Evolutionary conservation across 2,888 invertebrate genomes (phyloP), one percentile per base, ranked within the genome.

Genomic region (Eurytoma californica): DNA sequence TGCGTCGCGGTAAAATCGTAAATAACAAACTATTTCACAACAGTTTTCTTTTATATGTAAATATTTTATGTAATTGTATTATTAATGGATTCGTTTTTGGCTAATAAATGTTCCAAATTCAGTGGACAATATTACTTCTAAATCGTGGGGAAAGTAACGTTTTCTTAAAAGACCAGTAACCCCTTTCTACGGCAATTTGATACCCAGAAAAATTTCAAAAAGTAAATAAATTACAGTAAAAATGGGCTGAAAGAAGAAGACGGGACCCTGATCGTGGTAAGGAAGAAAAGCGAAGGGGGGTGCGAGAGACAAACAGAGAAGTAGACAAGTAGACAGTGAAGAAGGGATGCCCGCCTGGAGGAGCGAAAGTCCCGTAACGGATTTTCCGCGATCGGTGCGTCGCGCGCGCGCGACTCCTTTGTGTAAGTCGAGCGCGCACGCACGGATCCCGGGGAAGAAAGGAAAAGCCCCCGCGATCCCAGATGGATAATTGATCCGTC

Each of bases 401-500:
- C 28, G 5, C 39, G 16, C 55, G 49, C 24, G 47, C 18, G 24
- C 68, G 14, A 39, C 13, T 39, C 39, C 69, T 75, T 77, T 72
- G 67, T 76, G 58, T 55, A 68, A 49, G 67, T 58, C 13, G 47
- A 68, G 58, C 73, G 49, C 57, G 18, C 30, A 63, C 49, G 20
- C 53, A 30, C 30, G 18, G 3, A 49, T 60, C 2, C 28, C 39
- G 4, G 14, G 9, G 75, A 70, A 75, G 72, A 70, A 76, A 51
- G 67, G 55, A 61, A 47, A 39, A 30, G n/a, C 39, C 58, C 28
- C 49, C 18, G 63, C 58, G 65, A 69, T 74, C 74, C 63, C 53
- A 20, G 67, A 39, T 55, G 72, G 77, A 68, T 72, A 80, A 80
- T 79, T 79, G 75, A 79, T 79, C 79, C 79, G 75, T 70, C 65